Percentiles rank a stretch among this genome's conserved stretches.
phyloP scores from a whole-genome alignment of 2,888 invertebrate genomes.

The Ramazzottius varieornatus region DNA sequence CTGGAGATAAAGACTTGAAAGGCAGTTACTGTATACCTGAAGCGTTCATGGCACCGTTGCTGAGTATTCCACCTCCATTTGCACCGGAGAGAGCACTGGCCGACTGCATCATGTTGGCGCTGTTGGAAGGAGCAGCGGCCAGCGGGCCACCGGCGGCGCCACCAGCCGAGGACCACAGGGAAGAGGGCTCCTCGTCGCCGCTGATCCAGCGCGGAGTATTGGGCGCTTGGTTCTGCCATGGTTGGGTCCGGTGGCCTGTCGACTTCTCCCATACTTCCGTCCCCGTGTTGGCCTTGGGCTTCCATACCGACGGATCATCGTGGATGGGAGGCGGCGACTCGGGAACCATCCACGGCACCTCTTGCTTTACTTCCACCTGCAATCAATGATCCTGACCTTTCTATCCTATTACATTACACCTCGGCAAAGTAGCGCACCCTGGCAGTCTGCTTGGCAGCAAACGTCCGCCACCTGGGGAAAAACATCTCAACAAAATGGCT shows the following conservation, averaged over 20 bases:
- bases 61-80: background rate
- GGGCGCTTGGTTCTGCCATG: background rate
- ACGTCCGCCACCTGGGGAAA: too few relatives aligned
- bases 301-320: conserved; percentile 1
- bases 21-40: too few relatives aligned
- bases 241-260: background rate
- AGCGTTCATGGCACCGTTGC: background rate
- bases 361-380: background rate
- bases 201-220: conserved; percentile 2
- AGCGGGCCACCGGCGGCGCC: background rate
- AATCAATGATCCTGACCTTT: too few relatives aligned
- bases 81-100: background rate
- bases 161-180: background rate
- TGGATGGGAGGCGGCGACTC: background rate
- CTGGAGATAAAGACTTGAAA: too few relatives aligned
- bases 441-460: too few relatives aligned
- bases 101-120: background rate
- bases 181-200: background rate
- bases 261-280: background rate
- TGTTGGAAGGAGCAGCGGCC: background rate
- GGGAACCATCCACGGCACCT: background rate
- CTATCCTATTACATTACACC: too few relatives aligned
- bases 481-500: too few relatives aligned
- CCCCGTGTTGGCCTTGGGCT: background rate
- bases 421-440: too few relatives aligned